phyloP scores from a whole-genome alignment of 2,113 vertebrate species.

The Tyto alba region DNA sequence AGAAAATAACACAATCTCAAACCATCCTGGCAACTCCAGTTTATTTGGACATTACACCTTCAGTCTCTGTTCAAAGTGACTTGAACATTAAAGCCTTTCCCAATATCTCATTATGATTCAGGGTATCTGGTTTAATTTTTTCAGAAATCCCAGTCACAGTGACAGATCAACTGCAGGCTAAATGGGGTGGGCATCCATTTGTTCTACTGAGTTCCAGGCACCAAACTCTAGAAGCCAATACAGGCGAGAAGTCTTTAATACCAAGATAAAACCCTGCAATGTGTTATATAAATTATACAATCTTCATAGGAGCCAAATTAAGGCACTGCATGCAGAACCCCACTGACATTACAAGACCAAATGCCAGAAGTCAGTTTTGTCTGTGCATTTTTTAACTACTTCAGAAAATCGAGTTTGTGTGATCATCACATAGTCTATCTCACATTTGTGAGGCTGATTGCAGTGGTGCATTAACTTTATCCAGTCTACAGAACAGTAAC shows the following conservation, averaged over 20 bases:
- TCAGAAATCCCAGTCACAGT: background rate
- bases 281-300: background rate
- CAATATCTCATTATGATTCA: background rate
- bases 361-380: background rate
- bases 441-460: background rate
- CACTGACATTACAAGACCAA: background rate
- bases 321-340: background rate
- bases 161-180: background rate
- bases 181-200: background rate
- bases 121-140: background rate
- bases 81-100: background rate
- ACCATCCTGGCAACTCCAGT: background rate
- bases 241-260: background rate
- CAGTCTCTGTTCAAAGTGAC: background rate
- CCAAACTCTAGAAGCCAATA: background rate
- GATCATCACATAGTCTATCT: background rate
- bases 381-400: background rate
- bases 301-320: background rate
- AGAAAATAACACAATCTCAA: background rate
- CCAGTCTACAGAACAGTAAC: background rate
- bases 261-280: background rate
- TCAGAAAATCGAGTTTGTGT: background rate
- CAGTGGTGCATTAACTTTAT: background rate
- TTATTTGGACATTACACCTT: background rate
- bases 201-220: background rate